phyloP scores from a whole-genome alignment of 2,888 invertebrate genomes.

The Stenoptilia bipunctidactyla region DNA sequence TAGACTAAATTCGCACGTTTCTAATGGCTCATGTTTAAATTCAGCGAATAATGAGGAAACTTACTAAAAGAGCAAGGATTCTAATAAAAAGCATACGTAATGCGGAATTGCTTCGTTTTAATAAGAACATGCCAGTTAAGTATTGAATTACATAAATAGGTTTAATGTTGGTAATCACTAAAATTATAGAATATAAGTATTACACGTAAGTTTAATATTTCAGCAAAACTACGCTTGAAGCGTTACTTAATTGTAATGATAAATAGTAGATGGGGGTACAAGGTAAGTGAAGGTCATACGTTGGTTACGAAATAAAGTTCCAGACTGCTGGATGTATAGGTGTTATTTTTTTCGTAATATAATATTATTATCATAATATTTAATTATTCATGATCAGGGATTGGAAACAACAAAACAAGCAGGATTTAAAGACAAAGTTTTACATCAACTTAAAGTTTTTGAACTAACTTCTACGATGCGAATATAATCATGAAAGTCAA shows the following conservation, averaged over 20 bases:
- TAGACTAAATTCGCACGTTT: too few species aligned
- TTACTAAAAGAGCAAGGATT: too few species aligned
- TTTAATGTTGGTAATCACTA: constrained; percentile 62
- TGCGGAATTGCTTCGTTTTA: constrained; percentile 37
- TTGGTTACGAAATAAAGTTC: constrained; percentile 50
- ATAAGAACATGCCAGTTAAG: constrained; percentile 53
- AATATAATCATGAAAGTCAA: background rate
- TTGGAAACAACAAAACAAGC: background rate
- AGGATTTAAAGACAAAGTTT: too few species aligned
- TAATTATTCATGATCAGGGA: background rate
- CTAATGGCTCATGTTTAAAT: too few species aligned
- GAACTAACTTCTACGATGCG: too few species aligned
- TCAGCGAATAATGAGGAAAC: too few species aligned
- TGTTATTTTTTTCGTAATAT: background rate
- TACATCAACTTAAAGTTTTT: too few species aligned
- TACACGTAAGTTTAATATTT: constrained; percentile 42
- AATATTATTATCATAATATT: background rate
- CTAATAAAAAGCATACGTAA: constrained; percentile 46
- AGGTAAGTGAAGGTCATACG: constrained; percentile 42
- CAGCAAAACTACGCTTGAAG: constrained; percentile 66
- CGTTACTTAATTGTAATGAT: constrained; percentile 60
- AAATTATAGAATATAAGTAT: constrained; percentile 62
- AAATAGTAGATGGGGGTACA: constrained; percentile 29
- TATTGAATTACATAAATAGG: constrained; percentile 58
- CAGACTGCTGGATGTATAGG: constrained; percentile 36